Evolutionary conservation across 2,113 vertebrate genomes (phyloP), one percentile per base, ranked within the genome.

Genomic region (Meleagris gallopavo): DNA sequence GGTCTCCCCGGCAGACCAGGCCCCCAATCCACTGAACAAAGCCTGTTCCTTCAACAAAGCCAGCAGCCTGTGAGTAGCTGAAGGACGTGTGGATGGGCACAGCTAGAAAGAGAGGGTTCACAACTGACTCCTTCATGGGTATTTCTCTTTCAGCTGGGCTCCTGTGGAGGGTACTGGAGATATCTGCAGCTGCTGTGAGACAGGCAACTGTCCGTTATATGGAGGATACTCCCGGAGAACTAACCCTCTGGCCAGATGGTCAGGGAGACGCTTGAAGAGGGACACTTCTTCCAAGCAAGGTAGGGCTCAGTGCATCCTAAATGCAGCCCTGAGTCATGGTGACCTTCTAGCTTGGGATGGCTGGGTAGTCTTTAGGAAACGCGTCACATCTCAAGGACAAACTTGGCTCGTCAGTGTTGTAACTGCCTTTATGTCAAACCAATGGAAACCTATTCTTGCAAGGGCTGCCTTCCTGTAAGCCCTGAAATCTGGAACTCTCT

Each of bases 101-200:
- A 79, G 69, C 11, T 29, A 25, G 8, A 40, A 55, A 55, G 15
- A 57, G 21, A 43, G 3, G 27, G 8, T 10, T 85, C 13, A 89
- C 2, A 6, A 41, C 14, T 30, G 7, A 6, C 38, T 71, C 41
- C n/a, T n/a, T n/a, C 30, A 32, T 32, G 55, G 55, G 55, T n/a
- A 19, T 58, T 58, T 18, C 3, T 87, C 3, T 89, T 87, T 29
- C 87, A 96, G 96, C 0, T 96, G 96, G 96, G 27, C 34, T 67
- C 89, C 94, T 2, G 74, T 96, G 80, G 95, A 96, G 84, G 96
- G 96, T 12, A 84, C 91, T 29, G 93, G 75, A 43, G 90, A 94
- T 48, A 90, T 96, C 79, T 97, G 96, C 43, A 91, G 89, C 72
- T 97, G 95, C 85, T 96, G 96, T 61, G 96, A 96, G n/a, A 88